Base-by-base conservation (phyloP, 2,888 invertebrate species). In the Latrodectus hesperus region DNA sequence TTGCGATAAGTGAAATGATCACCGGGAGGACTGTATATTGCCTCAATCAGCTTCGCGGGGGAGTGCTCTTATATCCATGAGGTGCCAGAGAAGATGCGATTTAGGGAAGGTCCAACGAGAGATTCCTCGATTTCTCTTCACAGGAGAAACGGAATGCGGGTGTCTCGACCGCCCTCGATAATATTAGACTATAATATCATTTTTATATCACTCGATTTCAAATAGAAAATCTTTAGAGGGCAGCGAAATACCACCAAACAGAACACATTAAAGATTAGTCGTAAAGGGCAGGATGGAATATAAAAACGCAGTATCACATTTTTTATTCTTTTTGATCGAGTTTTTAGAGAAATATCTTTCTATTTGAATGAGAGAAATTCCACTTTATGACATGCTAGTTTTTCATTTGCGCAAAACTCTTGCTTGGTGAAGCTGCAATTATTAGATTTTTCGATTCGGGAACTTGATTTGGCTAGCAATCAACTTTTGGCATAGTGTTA, bases 1-100 rank as follows among this genome's bases (percentile, higher is more conserved):
- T 67, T 65, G 81, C 52, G 81, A 81, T 81, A 81, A 81, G 81
- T 81, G 73, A 81, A 81, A 81, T 65, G 81, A 81, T 65, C 81
- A 81, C 74, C 81, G 6, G 12, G 81, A 81, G 81, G 26, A 74
- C 67, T 14, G 65, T 73, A 79, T 52, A 74, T 55, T 65, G 74
- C 73, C 55, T 67, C 53, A 81, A 81, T 81, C 65, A 64, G 52
- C n/a, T 51, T 60, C 73, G 22, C 53, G 8, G 22, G 67, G 73
- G 68, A 81, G 67, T 26, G 26, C 53, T 52, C 52, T 38, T 67
- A 81, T 74, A 81, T 73, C 52, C 74, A 65, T 67, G 67, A 71
- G 53, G 80, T 80, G 67, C n/a, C 22, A 53, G 14, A 4, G 68
- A 51, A 77, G 52, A 52, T 51, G 26, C 52, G 77, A 68, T 77